Evolutionary conservation across 2,797 vertebrate genomes (phyloP).

Genomic region (Falco peregrinus): DNA sequence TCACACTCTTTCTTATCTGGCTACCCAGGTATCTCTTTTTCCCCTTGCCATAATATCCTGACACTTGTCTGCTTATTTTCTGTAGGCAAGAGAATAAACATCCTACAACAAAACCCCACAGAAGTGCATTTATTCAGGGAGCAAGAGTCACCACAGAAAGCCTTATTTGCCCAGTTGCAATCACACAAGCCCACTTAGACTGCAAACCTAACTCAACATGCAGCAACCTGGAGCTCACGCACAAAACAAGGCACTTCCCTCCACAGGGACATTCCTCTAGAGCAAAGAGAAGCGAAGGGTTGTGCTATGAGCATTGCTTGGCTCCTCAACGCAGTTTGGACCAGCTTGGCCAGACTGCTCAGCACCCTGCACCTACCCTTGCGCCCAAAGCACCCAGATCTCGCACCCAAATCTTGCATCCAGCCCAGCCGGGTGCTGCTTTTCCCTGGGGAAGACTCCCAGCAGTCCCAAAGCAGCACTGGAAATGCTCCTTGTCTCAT

Average conservation of each 20-base stretch:
- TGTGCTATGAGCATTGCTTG: neutral
- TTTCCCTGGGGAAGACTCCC: neutral
- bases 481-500: neutral
- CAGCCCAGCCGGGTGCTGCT: neutral
- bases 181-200: fast-evolving
- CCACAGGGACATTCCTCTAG: neutral
- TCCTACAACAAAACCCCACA: neutral
- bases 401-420: neutral
- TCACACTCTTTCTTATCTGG: fast-evolving
- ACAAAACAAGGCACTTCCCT: neutral
- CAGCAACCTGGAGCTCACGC: fast-evolving
- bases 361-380: neutral
- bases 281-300: neutral
- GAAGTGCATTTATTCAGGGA: neutral
- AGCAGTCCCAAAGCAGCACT: neutral
- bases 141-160: neutral
- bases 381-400: neutral
- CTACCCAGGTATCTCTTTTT: neutral
- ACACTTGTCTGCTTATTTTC: neutral
- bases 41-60: fast-evolving
- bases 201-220: fast-evolving
- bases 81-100: neutral
- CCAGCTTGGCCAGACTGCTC: neutral
- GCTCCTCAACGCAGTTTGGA: neutral
- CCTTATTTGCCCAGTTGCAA: fast-evolving